phyloP scores from a whole-genome alignment of 2,888 invertebrate species.

The Girardia tigrina region DNA sequence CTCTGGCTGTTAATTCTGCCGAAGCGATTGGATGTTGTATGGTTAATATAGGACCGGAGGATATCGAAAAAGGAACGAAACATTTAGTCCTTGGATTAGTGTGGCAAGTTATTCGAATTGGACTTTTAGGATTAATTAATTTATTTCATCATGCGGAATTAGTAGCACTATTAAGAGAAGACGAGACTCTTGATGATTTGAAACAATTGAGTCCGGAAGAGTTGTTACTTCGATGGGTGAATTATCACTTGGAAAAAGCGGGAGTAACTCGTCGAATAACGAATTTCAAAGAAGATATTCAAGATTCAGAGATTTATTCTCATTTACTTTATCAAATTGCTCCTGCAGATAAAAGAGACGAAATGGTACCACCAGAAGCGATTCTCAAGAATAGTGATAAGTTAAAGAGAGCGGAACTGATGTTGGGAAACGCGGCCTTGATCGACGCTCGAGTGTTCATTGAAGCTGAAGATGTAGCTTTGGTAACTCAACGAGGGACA shows the following conservation, averaged over 20 bases:
- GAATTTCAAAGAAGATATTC: conserved; percentile 83
- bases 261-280: conserved; percentile 65
- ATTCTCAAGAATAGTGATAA: conserved; percentile 38
- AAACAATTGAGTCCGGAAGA: conserved; percentile 74
- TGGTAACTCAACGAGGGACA: conserved; percentile 62
- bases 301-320: conserved; percentile 87
- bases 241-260: conserved; percentile 77
- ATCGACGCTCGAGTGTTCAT: conserved; percentile 87
- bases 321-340: conserved; percentile 85
- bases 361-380: conserved; percentile 25
- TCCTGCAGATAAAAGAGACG: conserved; percentile 67
- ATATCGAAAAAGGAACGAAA: conserved; percentile 73
- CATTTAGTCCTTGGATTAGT: conserved; percentile 81
- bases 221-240: conserved; percentile 80
- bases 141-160: conserved; percentile 84
- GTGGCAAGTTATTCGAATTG: conserved; percentile 91
- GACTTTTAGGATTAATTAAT: conserved; percentile 89
- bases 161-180: conserved; percentile 63
- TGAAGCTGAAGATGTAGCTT: conserved; percentile 81
- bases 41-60: conserved; percentile 79
- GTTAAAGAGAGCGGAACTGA: conserved; percentile 66
- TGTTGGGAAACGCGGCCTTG: conserved; percentile 90
- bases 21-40: conserved; percentile 81
- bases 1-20: conserved; percentile 71
- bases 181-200: conserved; percentile 76